phyloP scores from a whole-genome alignment of 1,140 invertebrate species.

The Piezodorus guildinii region DNA sequence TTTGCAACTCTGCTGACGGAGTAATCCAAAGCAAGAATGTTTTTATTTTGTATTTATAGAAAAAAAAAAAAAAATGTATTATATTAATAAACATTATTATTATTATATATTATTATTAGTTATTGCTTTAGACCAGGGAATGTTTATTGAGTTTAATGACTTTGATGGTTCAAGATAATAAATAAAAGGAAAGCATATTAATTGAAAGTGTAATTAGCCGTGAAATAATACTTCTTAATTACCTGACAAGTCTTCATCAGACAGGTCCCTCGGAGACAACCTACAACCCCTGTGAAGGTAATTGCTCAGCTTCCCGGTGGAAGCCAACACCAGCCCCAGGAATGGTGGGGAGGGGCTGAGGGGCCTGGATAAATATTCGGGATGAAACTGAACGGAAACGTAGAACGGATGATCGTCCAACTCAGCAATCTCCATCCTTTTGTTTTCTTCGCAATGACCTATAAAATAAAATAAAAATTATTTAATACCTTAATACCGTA shows the following conservation, averaged over 20 bases:
- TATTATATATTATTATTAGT: too few species aligned
- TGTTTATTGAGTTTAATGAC: too few species aligned
- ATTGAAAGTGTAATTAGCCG: neutral
- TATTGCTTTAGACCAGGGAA: too few species aligned
- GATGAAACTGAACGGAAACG: conserved; percentile 94
- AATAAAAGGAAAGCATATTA: too few species aligned
- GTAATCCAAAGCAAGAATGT: too few species aligned
- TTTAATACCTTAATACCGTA: too few species aligned
- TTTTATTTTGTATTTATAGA: too few species aligned
- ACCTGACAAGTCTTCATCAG: conserved; percentile 58
- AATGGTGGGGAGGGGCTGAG: conserved; percentile 91
- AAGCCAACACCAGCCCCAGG: conserved; percentile 81
- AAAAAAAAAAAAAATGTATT: too few species aligned
- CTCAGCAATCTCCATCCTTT: conserved; percentile 77
- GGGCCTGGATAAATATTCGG: conserved; percentile 91
- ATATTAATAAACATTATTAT: too few species aligned
- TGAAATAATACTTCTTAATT: conserved; percentile 18
- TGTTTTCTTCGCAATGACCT: conserved; percentile 53
- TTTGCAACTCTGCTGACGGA: too few species aligned
- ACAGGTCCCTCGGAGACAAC: conserved; percentile 50
- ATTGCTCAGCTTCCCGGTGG: conserved; percentile 57
- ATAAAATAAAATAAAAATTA: too few species aligned
- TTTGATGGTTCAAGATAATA: too few species aligned
- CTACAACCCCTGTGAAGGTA: conserved; percentile 58
- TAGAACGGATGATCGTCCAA: conserved; percentile 75